Percentiles rank a stretch among this genome's conserved stretches.
Evolutionary conservation across 2,888 invertebrate genomes (phyloP).

Genomic region (Eumerus sabulonum): DNA sequence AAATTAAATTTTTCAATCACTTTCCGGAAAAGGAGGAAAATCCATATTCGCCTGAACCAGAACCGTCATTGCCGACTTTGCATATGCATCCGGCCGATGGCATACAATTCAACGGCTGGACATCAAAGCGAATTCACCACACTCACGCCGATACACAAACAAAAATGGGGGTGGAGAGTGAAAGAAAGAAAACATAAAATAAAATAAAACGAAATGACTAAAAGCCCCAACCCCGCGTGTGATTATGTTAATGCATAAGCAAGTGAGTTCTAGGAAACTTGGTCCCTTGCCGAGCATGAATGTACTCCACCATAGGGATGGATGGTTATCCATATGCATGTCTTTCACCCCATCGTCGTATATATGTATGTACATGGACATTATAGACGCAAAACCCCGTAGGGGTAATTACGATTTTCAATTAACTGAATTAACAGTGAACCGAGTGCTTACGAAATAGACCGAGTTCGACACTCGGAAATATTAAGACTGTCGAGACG

Average conservation of each 20-base stretch:
- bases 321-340: background rate
- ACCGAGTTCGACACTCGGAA: constrained; percentile 1
- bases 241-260: constrained; percentile 46
- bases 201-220: background rate
- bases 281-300: constrained; percentile 11
- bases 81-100: background rate
- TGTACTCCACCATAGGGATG: constrained; percentile 20
- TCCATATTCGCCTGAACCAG: too few species aligned
- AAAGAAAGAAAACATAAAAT: constrained; percentile 3
- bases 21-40: too few species aligned
- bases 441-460: constrained; percentile 34
- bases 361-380: constrained; percentile 20
- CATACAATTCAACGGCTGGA: constrained; percentile 6
- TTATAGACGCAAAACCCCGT: constrained; percentile 69
- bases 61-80: background rate
- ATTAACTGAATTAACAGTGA: constrained; percentile 76
- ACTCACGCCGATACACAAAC: constrained; percentile 6
- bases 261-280: constrained; percentile 16
- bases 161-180: background rate
- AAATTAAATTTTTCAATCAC: constrained; percentile 14
- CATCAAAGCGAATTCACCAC: constrained; percentile 20
- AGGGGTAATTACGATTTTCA: constrained; percentile 77
- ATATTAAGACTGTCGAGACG: background rate
- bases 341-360: constrained; percentile 29
- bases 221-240: constrained; percentile 2